Evolutionary conservation across 2,797 vertebrate species (phyloP).

Genomic region (Sarcophilus harrisii): DNA sequence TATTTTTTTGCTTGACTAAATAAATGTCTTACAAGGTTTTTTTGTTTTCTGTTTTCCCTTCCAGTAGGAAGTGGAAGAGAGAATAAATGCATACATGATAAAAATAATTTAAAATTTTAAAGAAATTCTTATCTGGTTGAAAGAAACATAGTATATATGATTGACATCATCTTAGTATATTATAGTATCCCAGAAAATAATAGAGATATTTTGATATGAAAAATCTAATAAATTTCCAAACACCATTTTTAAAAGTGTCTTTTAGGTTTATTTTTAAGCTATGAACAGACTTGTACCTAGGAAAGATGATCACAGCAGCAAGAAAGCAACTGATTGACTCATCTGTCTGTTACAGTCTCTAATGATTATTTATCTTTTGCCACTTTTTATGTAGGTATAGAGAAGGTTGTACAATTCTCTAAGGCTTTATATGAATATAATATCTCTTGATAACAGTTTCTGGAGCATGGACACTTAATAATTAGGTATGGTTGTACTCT

Average conservation of each 20-base stretch:
- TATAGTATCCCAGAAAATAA: background rate
- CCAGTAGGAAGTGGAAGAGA: background rate
- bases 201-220: background rate
- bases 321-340: conserved; percentile 24
- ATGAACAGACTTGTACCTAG: conserved; percentile 15
- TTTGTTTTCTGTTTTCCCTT: background rate
- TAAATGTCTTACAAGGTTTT: background rate
- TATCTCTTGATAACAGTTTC: background rate
- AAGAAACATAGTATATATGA: background rate
- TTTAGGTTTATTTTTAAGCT: background rate
- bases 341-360: conserved; percentile 2
- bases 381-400: conserved; percentile 15
- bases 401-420: background rate
- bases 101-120: background rate
- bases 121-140: background rate
- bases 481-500: background rate
- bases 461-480: background rate
- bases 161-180: background rate
- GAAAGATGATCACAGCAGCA: background rate
- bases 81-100: background rate
- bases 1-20: background rate
- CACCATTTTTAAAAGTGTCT: background rate
- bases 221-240: background rate
- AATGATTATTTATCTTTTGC: conserved; percentile 16
- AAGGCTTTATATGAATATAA: background rate